Conservation (phyloP, 2,888 invertebrate species). For the Phytoseiulus persimilis region DNA sequence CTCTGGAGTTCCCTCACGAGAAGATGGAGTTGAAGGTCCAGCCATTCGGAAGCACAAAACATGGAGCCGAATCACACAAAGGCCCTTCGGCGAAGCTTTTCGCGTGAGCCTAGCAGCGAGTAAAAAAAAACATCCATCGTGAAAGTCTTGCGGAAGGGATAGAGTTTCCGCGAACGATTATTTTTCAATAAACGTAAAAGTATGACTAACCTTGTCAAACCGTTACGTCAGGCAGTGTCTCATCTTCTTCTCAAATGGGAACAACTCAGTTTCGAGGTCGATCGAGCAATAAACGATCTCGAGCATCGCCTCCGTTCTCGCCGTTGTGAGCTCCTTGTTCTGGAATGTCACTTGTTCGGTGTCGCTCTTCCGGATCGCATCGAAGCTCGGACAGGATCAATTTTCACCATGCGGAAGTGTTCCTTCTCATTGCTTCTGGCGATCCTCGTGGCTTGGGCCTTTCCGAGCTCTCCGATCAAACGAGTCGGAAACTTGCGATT, state of each 20-base stretch:
- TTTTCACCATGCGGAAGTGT: not conserved
- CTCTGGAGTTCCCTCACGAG: too few species aligned
- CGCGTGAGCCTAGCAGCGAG: too few species aligned
- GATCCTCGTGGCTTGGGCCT: not conserved
- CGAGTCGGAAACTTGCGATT: not conserved
- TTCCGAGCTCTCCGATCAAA: not conserved
- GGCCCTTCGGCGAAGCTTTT: too few species aligned
- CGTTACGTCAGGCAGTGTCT: not conserved
- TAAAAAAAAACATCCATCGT: too few species aligned
- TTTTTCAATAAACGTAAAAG: not conserved
- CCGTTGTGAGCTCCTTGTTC: not conserved
- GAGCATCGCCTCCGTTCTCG: not conserved
- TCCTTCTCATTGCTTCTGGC: not conserved
- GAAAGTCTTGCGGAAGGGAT: too few species aligned
- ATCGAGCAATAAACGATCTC: not conserved
- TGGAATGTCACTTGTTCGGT: not conserved
- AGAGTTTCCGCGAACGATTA: not conserved
- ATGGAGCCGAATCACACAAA: too few species aligned
- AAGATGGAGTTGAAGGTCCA: too few species aligned
- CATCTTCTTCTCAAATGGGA: not conserved
- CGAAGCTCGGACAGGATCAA: not conserved
- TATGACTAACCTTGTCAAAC: not conserved
- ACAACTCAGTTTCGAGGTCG: not conserved
- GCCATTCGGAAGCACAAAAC: too few species aligned
- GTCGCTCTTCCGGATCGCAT: not conserved